phyloP scores from a whole-genome alignment of 2,797 vertebrate species.

The Mormyrops attenuatus region DNA sequence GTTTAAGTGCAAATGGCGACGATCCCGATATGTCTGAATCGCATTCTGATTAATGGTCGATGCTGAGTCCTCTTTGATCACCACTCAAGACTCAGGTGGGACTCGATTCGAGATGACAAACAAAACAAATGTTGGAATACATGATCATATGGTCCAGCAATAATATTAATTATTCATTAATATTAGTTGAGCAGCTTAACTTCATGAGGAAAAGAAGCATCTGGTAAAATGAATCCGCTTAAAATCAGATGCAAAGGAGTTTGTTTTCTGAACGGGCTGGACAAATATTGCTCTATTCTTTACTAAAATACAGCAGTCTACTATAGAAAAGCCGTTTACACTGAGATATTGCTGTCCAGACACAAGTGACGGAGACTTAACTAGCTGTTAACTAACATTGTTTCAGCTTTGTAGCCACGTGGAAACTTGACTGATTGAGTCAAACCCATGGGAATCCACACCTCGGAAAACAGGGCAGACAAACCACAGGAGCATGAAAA shows the following conservation, averaged over 20 bases:
- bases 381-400: not conserved
- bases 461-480: not conserved
- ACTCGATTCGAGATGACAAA: not conserved
- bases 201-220: not conserved
- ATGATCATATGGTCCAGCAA: not conserved
- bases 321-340: not conserved
- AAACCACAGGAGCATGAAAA: not conserved
- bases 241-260: not conserved
- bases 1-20: not conserved
- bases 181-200: not conserved
- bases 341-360: not conserved
- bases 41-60: not conserved
- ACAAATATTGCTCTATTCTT: constrained; percentile 6
- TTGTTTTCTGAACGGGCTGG: not conserved
- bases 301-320: constrained; percentile 1
- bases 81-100: not conserved
- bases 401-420: not conserved
- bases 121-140: not conserved
- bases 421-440: not conserved
- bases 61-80: not conserved
- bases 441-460: not conserved
- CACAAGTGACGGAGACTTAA: not conserved
- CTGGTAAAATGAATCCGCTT: not conserved
- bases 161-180: not conserved
- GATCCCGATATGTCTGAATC: not conserved